phyloP scores from a whole-genome alignment of 2,113 vertebrate genomes.

The Theristicus caerulescens region DNA sequence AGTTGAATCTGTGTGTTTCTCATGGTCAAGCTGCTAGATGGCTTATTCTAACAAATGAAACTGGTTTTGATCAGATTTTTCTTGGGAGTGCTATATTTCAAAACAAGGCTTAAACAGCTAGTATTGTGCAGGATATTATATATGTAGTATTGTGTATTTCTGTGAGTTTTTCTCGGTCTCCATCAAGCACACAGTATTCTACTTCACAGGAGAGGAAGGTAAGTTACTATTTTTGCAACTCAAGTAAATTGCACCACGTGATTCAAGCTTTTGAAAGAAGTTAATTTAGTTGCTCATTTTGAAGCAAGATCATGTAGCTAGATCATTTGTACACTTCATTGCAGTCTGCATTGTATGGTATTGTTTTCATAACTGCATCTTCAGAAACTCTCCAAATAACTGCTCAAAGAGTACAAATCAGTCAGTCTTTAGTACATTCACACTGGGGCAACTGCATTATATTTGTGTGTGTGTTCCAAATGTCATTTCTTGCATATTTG shows the following conservation, averaged over 20 bases:
- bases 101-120: neutral
- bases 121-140: neutral
- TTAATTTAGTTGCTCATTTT: neutral
- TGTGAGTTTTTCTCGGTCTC: neutral
- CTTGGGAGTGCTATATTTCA: neutral
- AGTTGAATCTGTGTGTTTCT: neutral
- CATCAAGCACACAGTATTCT: neutral
- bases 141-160: neutral
- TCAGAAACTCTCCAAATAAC: neutral
- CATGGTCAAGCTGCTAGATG: neutral
- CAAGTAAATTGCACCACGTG: neutral
- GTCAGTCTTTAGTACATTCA: neutral
- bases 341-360: neutral
- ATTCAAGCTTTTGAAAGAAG: neutral
- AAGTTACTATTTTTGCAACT: neutral
- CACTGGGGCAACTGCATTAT: neutral
- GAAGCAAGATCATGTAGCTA: neutral
- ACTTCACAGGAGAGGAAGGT: neutral
- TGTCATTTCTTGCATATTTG: neutral
- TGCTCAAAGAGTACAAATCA: neutral
- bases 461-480: neutral
- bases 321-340: neutral
- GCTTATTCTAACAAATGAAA: neutral
- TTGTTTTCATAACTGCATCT: neutral
- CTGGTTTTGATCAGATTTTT: neutral